Evolutionary conservation across 1,140 invertebrate species (phyloP).

Genomic region (Drosophila grimshawi): DNA sequence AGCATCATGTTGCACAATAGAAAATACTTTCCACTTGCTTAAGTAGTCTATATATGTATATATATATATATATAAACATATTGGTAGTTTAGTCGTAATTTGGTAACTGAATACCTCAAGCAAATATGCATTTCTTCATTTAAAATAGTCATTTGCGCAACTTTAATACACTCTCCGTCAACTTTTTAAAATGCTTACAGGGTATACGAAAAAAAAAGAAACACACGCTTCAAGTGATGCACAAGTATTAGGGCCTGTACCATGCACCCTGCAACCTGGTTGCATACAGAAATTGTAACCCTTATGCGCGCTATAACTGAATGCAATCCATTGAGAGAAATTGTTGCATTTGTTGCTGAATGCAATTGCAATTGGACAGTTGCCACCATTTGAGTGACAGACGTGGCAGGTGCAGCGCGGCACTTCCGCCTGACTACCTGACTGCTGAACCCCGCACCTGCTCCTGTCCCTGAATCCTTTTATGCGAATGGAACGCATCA

Average conservation of each 20-base stretch:
- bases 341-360: constrained; percentile 69
- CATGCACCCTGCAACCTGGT: not conserved
- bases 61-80: too few species aligned
- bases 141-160: too few species aligned
- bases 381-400: constrained; percentile 48
- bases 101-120: too few species aligned
- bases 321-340: constrained; percentile 54
- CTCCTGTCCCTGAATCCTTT: constrained; percentile 32
- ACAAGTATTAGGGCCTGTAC: not conserved
- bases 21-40: too few species aligned
- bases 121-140: too few species aligned
- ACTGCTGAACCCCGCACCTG: constrained; percentile 42
- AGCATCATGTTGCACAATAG: too few species aligned
- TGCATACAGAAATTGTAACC: constrained; percentile 11
- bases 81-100: too few species aligned
- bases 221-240: not conserved
- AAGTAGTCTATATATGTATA: too few species aligned
- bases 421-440: constrained; percentile 61
- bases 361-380: constrained; percentile 67
- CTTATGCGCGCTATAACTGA: constrained; percentile 20
- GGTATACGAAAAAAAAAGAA: not conserved
- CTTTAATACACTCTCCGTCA: not conserved
- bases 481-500: constrained; percentile 33
- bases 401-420: constrained; percentile 55
- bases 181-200: not conserved